Evolutionary conservation across 2,888 invertebrate genomes (phyloP), one percentile per base, ranked within the genome.

Genomic region (Pseudanteris insignis): DNA sequence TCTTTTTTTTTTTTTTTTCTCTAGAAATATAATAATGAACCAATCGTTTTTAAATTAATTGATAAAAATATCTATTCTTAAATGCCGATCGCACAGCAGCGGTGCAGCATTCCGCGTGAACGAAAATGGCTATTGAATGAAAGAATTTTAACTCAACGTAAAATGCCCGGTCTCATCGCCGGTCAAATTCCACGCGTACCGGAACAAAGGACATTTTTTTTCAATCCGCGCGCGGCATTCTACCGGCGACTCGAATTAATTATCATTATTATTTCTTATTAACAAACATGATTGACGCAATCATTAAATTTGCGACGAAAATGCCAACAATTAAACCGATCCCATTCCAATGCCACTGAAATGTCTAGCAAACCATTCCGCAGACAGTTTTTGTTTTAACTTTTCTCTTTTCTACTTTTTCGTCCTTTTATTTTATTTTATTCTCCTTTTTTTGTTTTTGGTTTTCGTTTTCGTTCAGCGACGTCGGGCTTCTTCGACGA

Each of bases 321-420:
- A 61, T 50, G 50, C 38, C 37, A 61, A 61, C 54, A 61, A 61
- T 61, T 61, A 61, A 61, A 61, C 40, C 26, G 61, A 53, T 47
- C 46, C 40, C 55, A 55, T 61, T 55, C 50, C 40, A n/a, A 55
- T 21, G 15, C 26, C 44, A 40, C 46, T 61, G 50, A 61, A 55
- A 61, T 50, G 55, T 61, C 61, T 61, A 61, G 54, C 61, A 61
- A 55, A 51, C 46, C 36, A 62, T 62, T 62, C 61, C 59, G 40
- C 36, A 33, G 40, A 30, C 15, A 18, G 29, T 40, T 43, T 54
- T n/a, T 2, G 26, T n/a, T n/a, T 26, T 26, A 6, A 2, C 8
- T 26, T 26, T 26, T 12, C 12, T 10, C 5, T 61, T 61, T 47
- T 51, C 40, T n/a, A 28, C n/a, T n/a, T n/a, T 18, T 18, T 18